These are phyloP conservation scores for Folsomia candida DNA, from an alignment of 2,888 invertebrate species.

Conservation along the genomic window DNA sequence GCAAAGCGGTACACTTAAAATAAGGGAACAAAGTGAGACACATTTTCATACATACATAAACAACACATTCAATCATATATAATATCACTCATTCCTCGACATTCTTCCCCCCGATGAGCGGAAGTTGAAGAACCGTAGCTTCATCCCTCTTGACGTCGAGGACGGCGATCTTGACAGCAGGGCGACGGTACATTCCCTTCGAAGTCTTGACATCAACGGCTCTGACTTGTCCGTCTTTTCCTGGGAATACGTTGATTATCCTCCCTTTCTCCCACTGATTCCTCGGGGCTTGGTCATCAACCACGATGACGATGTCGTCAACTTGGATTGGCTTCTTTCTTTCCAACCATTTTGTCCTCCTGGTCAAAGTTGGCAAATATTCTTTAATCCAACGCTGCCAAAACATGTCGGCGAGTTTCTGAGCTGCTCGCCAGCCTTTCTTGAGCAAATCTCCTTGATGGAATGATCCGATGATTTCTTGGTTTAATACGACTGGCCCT, in stretches of 20 bases:
- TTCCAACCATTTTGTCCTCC: conserved; percentile 34
- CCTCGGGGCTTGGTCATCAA: conserved; percentile 11
- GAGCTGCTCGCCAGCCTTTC: conserved; percentile 49
- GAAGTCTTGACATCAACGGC: conserved; percentile 15
- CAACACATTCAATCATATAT: too few species aligned
- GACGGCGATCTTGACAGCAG: conserved; percentile 8
- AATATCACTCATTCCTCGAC: background rate
- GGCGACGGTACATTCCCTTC: conserved; percentile 6
- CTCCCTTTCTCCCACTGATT: conserved; percentile 22
- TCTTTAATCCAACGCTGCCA: conserved; percentile 48
- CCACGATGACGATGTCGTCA: conserved; percentile 18
- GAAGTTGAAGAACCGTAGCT: too few species aligned
- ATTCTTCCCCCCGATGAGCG: background rate
- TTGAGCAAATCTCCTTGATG: conserved; percentile 12
- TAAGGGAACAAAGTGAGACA: too few species aligned
- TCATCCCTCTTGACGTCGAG: conserved; percentile 9
- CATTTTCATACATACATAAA: too few species aligned
- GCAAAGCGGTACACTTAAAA: too few species aligned
- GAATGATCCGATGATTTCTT: conserved; percentile 30
- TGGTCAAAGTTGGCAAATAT: conserved; percentile 41
- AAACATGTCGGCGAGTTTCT: conserved; percentile 46
- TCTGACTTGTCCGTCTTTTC: conserved; percentile 22
- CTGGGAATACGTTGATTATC: conserved; percentile 12
- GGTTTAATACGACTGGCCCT: conserved; percentile 46
- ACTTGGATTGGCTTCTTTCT: background rate